A percentile compares a stretch with the other conserved stretches of the same genome.
These are phyloP conservation scores for Drosophila oshimai DNA, from an alignment of 1,140 invertebrate genomes.

Conservation along the genomic window DNA sequence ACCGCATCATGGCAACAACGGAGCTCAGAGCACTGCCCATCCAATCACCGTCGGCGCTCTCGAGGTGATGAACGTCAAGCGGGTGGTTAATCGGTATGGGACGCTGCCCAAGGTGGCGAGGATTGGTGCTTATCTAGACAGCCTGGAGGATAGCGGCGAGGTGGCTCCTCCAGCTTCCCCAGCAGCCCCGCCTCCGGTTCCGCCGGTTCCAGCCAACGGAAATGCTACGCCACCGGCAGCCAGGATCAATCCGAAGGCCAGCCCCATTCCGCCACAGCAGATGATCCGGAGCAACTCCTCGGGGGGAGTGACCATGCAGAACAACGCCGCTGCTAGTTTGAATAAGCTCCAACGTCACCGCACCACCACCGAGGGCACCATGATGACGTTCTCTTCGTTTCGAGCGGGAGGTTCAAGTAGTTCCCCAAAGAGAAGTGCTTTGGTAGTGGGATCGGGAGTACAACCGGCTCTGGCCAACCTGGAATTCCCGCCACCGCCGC, in stretches of 20 bases:
- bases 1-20: slow-evolving; percentile 21
- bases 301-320: slow-evolving; percentile 87
- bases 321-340: slow-evolving; percentile 83
- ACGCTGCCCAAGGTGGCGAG: slow-evolving; percentile 97
- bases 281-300: slow-evolving; percentile 94
- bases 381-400: slow-evolving; percentile 83
- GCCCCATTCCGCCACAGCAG: slow-evolving; percentile 83
- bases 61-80: slow-evolving; percentile 98
- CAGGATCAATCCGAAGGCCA: slow-evolving; percentile 83
- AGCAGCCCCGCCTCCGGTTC: slow-evolving; percentile 14
- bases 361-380: slow-evolving; percentile 82
- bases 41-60: slow-evolving; percentile 90
- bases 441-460: slow-evolving; percentile 1
- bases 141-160: slow-evolving; percentile 85
- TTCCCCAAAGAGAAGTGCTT: slow-evolving; percentile 84
- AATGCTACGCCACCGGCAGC: slow-evolving; percentile 46
- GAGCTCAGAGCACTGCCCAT: slow-evolving; percentile 37
- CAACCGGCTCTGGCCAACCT: slow-evolving; percentile 88
- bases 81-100: slow-evolving; percentile 98
- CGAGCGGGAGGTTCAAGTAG: slow-evolving; percentile 78
- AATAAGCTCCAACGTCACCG: slow-evolving; percentile 84
- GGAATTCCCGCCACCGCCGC: slow-evolving; percentile 92
- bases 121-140: slow-evolving; percentile 97
- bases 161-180: slow-evolving; percentile 22
- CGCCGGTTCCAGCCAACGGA: slow-evolving; percentile 52